Evolutionary conservation across 2,113 vertebrate genomes (phyloP).

Genomic region (Takifugu bimaculatus): DNA sequence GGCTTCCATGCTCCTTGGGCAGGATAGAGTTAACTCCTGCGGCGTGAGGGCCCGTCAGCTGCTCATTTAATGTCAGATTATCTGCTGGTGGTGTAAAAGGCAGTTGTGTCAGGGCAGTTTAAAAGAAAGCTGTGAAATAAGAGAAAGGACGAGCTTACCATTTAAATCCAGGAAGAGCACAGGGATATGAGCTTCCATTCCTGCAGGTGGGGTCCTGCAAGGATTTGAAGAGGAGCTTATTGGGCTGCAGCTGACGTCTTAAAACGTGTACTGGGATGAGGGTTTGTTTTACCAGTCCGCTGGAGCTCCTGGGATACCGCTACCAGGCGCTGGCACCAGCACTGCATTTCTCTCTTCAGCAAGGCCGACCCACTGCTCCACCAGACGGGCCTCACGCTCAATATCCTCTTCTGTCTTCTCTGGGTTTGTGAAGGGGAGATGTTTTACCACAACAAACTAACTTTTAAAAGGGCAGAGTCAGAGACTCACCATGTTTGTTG

Average conservation of each 20-base stretch:
- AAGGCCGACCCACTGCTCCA: constrained; percentile 98
- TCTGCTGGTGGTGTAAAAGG: constrained; percentile 77
- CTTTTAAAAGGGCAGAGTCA: too few relatives aligned
- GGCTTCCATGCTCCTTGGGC: constrained; percentile 96
- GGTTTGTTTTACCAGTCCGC: constrained; percentile 82
- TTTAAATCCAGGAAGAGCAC: constrained; percentile 97
- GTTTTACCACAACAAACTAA: neutral
- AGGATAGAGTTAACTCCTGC: constrained; percentile 96
- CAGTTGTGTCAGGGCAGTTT: constrained; percentile 7
- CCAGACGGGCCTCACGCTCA: constrained; percentile 89
- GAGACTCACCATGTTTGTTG: constrained; percentile 84
- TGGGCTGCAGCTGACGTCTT: neutral
- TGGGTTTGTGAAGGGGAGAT: constrained; percentile 39
- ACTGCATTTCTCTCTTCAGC: constrained; percentile 95
- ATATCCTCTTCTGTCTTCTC: constrained; percentile 91
- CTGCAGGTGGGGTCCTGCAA: constrained; percentile 85
- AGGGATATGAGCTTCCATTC: constrained; percentile 94
- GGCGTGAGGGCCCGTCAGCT: constrained; percentile 86
- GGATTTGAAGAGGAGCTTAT: constrained; percentile 13
- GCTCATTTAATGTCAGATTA: constrained; percentile 91
- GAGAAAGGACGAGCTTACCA: constrained; percentile 72
- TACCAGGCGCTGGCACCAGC: constrained; percentile 89
- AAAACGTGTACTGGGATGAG: neutral
- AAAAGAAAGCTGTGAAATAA: constrained; percentile 1
- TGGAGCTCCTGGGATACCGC: constrained; percentile 91